These are phyloP conservation scores for Barbus barbus DNA, from an alignment of 2,113 vertebrate species.

Conservation along the genomic window DNA sequence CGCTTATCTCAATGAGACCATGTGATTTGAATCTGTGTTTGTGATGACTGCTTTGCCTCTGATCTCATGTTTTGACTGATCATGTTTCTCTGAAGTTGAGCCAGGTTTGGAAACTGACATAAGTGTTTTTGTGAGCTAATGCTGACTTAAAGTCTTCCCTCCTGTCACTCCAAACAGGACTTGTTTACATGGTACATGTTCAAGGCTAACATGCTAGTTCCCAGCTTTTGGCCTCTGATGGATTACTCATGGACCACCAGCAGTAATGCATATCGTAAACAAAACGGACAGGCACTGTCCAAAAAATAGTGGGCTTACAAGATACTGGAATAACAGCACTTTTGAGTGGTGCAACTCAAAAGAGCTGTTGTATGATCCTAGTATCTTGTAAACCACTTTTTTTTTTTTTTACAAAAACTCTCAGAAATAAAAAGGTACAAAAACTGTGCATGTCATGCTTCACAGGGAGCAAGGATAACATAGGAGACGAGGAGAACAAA, in stretches of 20 bases:
- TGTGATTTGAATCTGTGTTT: slow-evolving; percentile 18
- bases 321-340: background rate
- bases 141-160: background rate
- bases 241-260: background rate
- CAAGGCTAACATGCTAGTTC: background rate
- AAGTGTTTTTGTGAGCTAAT: background rate
- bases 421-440: too few relatives aligned
- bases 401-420: background rate
- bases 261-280: background rate
- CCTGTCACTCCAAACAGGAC: background rate
- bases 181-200: background rate
- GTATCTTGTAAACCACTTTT: background rate
- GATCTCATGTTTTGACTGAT: background rate
- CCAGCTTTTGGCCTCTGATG: background rate
- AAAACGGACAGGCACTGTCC: background rate
- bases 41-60: background rate
- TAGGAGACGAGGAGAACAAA: too few relatives aligned
- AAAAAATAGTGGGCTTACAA: background rate
- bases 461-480: too few relatives aligned
- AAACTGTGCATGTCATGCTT: too few relatives aligned
- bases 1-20: background rate
- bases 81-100: slow-evolving; percentile 24
- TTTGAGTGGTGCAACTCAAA: background rate
- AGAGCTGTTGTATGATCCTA: background rate
- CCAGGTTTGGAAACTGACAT: slow-evolving; percentile 9